Evolutionary conservation across 1,140 invertebrate genomes (phyloP), one percentile per base, ranked within the genome.

Genomic region (Hetaerina americana): DNA sequence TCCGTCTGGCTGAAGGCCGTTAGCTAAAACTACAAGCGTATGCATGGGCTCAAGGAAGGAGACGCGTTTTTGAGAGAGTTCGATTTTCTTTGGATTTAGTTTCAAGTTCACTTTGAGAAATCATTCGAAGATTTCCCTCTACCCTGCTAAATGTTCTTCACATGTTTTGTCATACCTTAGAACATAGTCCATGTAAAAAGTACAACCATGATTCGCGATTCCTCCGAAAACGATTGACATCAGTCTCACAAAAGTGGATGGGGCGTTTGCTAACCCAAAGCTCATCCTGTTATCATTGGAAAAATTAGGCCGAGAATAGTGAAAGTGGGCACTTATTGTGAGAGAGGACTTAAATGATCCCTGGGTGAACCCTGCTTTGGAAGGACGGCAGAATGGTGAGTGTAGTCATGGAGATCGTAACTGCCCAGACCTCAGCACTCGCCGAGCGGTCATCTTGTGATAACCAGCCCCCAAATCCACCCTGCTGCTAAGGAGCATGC

Each of bases 31-130:
- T 8, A 77, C 40, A 71, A 78, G 76, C 66, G n/a, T n/a, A n/a
- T n/a, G n/a, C n/a, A n/a, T n/a, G n/a, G n/a, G n/a, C n/a, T 77
- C 77, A 25, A 78, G 70, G 66, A 77, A 78, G 22, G 15, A 57
- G 0, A 77, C 70, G 74, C 76, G 75, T 18, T 70, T 26, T 3
- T 72, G 22, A 0, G 77, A 22, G 70, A 81, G 79, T 73, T 74
- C 68, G 70, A 75, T 77, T 72, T 79, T 79, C 10, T 76, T 74
- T 5, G 76, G 75, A 68, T 80, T 76, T 5, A 79, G 31, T 71
- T 74, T 76, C 0, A 80, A 27, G 27, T 76, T 75, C 5, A 25
- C 18, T 28, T 70, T 70, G 25, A 70, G n/a, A 15, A 78, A 49
- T 72, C 72, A 57, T 26, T 73, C n/a, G 15, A 78, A 75, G 5